Percentiles rank a stretch among this genome's conserved stretches.
Evolutionary conservation across 2,113 vertebrate species (phyloP).

Genomic region (Sapayoa aenigma): DNA sequence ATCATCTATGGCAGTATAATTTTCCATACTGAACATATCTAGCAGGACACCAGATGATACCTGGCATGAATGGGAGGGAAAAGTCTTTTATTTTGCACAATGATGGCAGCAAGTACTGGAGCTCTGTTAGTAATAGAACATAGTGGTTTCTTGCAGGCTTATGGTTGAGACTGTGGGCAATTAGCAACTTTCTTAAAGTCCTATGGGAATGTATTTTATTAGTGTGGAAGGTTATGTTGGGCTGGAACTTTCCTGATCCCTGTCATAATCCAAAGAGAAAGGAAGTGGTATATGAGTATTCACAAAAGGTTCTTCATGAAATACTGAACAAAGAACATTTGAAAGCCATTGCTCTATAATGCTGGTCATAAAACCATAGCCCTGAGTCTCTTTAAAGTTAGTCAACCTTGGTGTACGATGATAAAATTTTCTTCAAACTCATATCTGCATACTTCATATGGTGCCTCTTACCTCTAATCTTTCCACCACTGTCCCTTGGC

Average conservation of each 20-base stretch:
- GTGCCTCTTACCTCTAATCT: background rate
- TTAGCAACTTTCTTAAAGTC: background rate
- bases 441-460: background rate
- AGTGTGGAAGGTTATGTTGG: background rate
- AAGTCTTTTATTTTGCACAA: background rate
- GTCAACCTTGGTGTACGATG: background rate
- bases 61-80: fast-evolving
- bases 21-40: background rate
- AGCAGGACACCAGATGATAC: background rate
- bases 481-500: background rate
- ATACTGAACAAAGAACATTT: background rate
- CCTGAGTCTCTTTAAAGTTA: background rate
- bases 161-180: background rate
- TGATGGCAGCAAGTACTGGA: background rate
- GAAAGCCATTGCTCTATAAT: background rate
- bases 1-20: background rate
- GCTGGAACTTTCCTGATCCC: background rate
- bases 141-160: background rate
- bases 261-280: background rate
- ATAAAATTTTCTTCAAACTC: background rate
- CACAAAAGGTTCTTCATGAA: background rate
- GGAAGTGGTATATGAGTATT: background rate
- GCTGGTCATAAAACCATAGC: background rate
- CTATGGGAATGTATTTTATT: background rate
- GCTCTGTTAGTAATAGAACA: background rate